A percentile compares a stretch with the other conserved stretches of the same genome.
phyloP scores from a whole-genome alignment of 2,113 vertebrate species.

The Aegithalos caudatus region DNA sequence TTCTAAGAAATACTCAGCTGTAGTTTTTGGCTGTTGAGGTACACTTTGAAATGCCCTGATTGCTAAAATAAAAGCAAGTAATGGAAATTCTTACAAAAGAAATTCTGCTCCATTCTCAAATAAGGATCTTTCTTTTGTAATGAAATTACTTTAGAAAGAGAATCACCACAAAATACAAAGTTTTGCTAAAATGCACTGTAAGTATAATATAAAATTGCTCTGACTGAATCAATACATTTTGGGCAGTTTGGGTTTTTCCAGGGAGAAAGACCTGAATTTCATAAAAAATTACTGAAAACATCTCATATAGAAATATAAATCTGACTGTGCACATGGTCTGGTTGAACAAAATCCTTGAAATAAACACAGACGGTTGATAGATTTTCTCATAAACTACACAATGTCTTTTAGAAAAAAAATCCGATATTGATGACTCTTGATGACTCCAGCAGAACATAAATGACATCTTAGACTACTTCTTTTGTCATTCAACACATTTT shows the following conservation, averaged over 20 bases:
- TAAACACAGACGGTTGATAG: background rate
- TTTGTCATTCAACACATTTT: background rate
- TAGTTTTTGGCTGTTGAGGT: constrained; percentile 1
- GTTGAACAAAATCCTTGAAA: background rate
- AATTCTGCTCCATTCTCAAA: background rate
- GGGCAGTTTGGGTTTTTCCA: background rate
- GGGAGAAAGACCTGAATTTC: background rate
- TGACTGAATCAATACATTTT: background rate
- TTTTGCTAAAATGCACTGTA: background rate
- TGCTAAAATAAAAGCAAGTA: background rate
- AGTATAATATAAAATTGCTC: background rate
- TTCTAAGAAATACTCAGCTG: constrained; percentile 15
- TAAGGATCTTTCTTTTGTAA: background rate
- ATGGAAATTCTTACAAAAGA: background rate
- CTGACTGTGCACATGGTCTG: background rate
- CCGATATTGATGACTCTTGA: background rate
- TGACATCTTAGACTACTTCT: background rate
- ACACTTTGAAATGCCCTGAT: background rate
- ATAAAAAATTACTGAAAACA: background rate
- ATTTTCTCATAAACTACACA: background rate
- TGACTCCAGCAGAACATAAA: background rate
- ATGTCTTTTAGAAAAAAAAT: background rate
- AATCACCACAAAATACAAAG: background rate
- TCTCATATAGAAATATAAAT: background rate
- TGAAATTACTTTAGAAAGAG: background rate